Conservation (phyloP, 2,113 vertebrate species). For the Thunnus maccoyii region DNA sequence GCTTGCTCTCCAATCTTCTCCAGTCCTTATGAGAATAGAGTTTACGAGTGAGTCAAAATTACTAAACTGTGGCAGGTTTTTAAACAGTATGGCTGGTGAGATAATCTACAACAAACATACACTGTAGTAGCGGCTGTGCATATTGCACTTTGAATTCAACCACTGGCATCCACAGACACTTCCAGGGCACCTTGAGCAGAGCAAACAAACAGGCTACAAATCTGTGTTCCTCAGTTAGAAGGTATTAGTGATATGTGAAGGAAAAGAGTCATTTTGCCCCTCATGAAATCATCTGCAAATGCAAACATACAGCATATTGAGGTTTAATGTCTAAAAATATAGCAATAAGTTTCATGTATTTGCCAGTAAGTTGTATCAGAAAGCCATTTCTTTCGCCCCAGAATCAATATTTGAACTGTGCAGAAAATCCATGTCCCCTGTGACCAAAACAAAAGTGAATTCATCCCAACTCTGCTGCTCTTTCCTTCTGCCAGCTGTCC, state of each 20-base stretch:
- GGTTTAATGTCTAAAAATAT: not conserved
- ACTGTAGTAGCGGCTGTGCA: constrained; percentile 19
- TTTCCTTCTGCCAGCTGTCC: constrained; percentile 32
- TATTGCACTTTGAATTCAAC: constrained; percentile 38
- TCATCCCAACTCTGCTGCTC: constrained; percentile 22
- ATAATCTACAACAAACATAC: constrained; percentile 48
- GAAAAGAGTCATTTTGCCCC: not conserved
- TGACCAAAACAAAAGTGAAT: constrained; percentile 19
- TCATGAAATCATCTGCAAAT: not conserved
- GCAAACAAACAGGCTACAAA: not conserved
- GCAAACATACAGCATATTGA: constrained; percentile 1
- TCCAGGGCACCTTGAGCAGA: constrained; percentile 24
- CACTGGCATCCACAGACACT: constrained; percentile 9
- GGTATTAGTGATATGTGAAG: not conserved
- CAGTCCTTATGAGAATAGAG: constrained; percentile 17
- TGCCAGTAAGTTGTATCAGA: not conserved
- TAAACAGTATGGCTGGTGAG: constrained; percentile 5
- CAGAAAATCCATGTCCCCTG: constrained; percentile 5
- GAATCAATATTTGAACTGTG: constrained; percentile 29
- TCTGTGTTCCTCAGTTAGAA: constrained; percentile 28
- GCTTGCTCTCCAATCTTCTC: constrained; percentile 40
- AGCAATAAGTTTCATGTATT: constrained; percentile 22
- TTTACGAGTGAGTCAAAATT: constrained; percentile 9
- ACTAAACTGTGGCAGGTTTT: constrained; percentile 23
- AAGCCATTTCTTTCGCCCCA: not conserved